Evolutionary conservation across 2,113 vertebrate species (phyloP).

Genomic region (Mormoops blainvillei): DNA sequence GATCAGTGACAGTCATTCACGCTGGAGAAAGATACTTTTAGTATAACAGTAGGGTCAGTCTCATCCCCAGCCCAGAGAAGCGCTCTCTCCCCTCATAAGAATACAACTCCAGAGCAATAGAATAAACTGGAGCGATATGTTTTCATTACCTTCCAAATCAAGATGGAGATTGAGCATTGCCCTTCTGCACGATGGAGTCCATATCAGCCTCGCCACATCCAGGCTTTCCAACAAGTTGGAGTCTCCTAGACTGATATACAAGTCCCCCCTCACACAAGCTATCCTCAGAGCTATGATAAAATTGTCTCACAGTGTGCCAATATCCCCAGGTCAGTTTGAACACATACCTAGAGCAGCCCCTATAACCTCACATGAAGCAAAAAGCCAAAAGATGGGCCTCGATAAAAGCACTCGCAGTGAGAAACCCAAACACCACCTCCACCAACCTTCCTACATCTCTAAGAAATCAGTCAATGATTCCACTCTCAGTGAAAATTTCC

Average conservation of each 20-base stretch:
- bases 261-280: not conserved
- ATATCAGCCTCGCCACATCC: not conserved
- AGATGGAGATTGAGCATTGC: not conserved
- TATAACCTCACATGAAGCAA: not conserved
- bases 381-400: not conserved
- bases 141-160: constrained; percentile 4
- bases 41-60: not conserved
- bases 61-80: not conserved
- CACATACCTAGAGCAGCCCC: not conserved
- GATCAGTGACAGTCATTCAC: not conserved
- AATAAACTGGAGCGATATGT: not conserved
- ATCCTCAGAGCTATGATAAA: not conserved
- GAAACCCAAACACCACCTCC: not conserved
- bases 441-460: not conserved
- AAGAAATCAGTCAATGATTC: not conserved
- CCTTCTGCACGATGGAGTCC: not conserved
- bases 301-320: not conserved
- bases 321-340: not conserved
- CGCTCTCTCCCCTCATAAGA: not conserved
- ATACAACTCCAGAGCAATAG: not conserved
- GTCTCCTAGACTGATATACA: not conserved
- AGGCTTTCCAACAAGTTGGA: not conserved
- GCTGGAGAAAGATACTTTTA: not conserved
- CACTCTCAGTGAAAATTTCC: not conserved
- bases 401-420: not conserved